Evolutionary conservation across 2,113 vertebrate genomes (phyloP).

Genomic region (Erinaceus europaeus): DNA sequence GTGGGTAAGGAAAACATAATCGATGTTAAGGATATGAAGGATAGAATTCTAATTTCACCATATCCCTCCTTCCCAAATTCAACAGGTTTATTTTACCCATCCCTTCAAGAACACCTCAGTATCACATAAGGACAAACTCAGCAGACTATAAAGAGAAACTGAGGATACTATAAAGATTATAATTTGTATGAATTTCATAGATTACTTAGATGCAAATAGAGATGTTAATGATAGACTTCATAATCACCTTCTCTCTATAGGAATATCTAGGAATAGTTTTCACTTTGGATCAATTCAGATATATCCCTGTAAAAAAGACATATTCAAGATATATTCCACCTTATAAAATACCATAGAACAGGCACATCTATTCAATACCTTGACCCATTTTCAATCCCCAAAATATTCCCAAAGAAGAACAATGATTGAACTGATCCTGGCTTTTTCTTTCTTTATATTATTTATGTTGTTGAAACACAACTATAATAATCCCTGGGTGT

Average conservation of each 20-base stretch:
- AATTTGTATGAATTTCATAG: neutral
- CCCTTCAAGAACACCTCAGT: no score
- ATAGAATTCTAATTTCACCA: rapidly evolving
- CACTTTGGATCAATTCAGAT: neutral
- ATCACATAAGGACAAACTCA: neutral
- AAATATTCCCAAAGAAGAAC: no score
- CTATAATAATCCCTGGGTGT: neutral
- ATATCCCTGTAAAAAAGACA: neutral
- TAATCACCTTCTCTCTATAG: neutral
- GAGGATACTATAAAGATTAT: no score
- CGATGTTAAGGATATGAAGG: neutral
- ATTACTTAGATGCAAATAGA: neutral
- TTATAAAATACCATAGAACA: neutral
- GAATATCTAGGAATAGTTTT: neutral
- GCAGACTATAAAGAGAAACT: no score
- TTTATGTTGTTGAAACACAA: neutral
- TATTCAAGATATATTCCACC: neutral
- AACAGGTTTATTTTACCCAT: neutral
- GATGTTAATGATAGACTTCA: neutral
- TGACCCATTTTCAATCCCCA: no score
- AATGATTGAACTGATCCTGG: no score
- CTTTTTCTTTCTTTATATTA: no score
- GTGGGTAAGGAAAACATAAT: neutral
- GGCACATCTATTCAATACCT: neutral
- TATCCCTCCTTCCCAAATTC: rapidly evolving